Evolutionary conservation across 2,888 invertebrate species (phyloP).

Genomic region (Hipparchia sbordonii): DNA sequence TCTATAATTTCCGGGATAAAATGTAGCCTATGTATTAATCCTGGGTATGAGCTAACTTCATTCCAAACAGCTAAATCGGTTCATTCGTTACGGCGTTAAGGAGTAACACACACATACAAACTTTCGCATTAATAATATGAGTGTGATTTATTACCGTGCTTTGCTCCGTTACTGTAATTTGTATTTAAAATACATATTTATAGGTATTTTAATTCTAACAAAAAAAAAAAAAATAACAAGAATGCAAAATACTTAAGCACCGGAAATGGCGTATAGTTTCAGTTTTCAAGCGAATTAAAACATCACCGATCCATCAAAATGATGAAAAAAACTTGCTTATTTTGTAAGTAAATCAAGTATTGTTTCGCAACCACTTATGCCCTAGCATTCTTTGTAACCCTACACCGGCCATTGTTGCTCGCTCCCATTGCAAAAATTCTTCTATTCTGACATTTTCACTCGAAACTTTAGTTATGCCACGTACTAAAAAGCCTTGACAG

Average conservation of each 20-base stretch:
- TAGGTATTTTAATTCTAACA: too few relatives aligned
- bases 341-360: constrained; percentile 7
- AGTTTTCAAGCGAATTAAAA: not conserved
- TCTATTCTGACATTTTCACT: constrained; percentile 45
- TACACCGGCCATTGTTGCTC: constrained; percentile 32
- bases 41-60: too few relatives aligned
- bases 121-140: too few relatives aligned
- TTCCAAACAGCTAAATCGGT: too few relatives aligned
- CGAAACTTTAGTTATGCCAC: constrained; percentile 28
- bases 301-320: constrained; percentile 1
- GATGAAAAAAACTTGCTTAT: constrained; percentile 5
- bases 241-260: not conserved
- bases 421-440: constrained; percentile 50
- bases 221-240: too few relatives aligned
- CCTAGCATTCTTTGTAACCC: constrained; percentile 32
- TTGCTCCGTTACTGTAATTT: too few relatives aligned
- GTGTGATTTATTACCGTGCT: too few relatives aligned
- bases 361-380: constrained; percentile 17
- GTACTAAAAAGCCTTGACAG: not conserved
- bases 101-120: too few relatives aligned
- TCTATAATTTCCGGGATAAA: too few relatives aligned
- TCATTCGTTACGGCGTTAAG: too few relatives aligned
- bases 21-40: too few relatives aligned
- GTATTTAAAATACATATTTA: too few relatives aligned
- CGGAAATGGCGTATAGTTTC: not conserved